These are phyloP conservation scores for Atlantisia rogersi DNA, from an alignment of 2,113 vertebrate species.

Conservation along the genomic window DNA sequence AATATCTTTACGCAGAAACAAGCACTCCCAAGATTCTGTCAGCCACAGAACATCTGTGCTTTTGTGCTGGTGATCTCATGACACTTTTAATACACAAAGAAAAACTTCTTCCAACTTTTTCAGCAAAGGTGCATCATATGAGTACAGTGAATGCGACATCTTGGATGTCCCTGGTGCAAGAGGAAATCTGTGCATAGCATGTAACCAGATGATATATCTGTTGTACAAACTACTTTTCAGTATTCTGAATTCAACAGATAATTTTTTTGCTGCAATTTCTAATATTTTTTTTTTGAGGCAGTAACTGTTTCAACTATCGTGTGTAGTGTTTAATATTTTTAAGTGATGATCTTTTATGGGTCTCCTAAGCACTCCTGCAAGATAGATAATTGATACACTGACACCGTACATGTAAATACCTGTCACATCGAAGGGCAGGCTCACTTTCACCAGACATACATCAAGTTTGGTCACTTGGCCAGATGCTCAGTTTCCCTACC, in stretches of 20 bases:
- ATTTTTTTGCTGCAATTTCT: background rate
- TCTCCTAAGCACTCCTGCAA: background rate
- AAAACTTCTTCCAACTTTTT: background rate
- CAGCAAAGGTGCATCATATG: background rate
- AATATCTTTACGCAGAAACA: conserved; percentile 46
- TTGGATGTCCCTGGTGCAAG: background rate
- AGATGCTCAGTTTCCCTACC: background rate
- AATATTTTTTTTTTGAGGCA: background rate
- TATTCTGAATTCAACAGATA: background rate
- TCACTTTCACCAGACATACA: background rate
- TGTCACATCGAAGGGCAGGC: background rate
- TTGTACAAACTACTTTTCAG: background rate
- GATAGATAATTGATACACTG: background rate
- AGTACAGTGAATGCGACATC: background rate
- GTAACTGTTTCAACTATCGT: background rate
- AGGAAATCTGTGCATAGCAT: background rate
- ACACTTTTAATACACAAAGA: background rate
- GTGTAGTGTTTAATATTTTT: background rate
- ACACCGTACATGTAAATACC: background rate
- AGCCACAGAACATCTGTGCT: conserved; percentile 17
- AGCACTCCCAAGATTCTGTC: background rate
- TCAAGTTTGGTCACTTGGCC: background rate
- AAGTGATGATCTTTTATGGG: background rate
- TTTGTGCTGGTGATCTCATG: background rate
- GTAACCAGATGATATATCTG: background rate